These are phyloP conservation scores for Lampropteryx suffumata DNA, from an alignment of 2,888 invertebrate genomes.

Conservation along the genomic window DNA sequence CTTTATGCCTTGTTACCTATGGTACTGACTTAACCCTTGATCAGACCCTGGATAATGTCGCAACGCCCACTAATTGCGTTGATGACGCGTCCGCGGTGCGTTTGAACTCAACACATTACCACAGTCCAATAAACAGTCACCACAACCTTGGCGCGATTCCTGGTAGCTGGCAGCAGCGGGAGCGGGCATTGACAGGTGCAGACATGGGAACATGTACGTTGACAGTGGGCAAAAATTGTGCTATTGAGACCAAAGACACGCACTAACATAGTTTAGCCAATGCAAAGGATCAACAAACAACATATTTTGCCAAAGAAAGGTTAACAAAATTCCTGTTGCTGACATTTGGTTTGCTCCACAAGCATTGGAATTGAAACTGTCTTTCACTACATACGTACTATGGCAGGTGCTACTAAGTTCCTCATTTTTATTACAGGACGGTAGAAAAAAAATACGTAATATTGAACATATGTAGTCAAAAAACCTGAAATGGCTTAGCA, in stretches of 20 bases:
- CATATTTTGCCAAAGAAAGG: too few relatives aligned
- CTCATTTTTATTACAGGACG: too few relatives aligned
- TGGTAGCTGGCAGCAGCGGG: conserved; percentile 44
- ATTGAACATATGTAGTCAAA: neutral
- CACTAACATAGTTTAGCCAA: too few relatives aligned
- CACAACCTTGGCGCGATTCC: conserved; percentile 71
- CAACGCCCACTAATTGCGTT: conserved; percentile 71
- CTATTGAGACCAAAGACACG: neutral
- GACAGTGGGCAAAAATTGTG: conserved; percentile 9
- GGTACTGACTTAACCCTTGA: neutral
- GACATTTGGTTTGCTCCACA: too few relatives aligned
- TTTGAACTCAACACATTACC: conserved; percentile 68
- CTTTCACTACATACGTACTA: too few relatives aligned
- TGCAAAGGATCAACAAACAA: too few relatives aligned
- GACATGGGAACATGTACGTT: conserved; percentile 18
- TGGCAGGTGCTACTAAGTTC: too few relatives aligned
- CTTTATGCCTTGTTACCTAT: too few relatives aligned
- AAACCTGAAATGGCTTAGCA: conserved; percentile 10
- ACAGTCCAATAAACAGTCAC: conserved; percentile 23
- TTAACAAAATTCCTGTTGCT: too few relatives aligned
- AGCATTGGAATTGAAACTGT: too few relatives aligned
- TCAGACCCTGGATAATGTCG: conserved; percentile 48
- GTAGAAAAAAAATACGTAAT: too few relatives aligned
- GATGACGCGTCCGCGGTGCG: conserved; percentile 59
- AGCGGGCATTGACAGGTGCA: conserved; percentile 28